Conservation (phyloP, 2,113 vertebrate species). For the Sakesphorus luctuosus region DNA sequence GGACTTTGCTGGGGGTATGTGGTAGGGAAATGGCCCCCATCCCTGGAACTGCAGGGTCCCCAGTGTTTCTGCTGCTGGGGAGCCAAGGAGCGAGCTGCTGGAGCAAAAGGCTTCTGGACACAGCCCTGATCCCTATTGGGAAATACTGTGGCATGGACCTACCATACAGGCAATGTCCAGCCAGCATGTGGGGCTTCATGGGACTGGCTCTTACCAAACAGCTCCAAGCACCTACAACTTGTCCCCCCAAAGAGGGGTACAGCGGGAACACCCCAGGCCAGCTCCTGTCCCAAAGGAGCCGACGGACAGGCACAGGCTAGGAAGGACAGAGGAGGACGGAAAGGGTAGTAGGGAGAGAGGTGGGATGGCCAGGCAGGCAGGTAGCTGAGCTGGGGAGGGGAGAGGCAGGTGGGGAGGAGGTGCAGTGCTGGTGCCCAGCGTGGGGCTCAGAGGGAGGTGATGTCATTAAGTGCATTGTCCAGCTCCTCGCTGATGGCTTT, state of each 20-base stretch:
- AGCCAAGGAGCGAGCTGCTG: not conserved
- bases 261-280: not conserved
- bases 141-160: not conserved
- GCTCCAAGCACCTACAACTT: not conserved
- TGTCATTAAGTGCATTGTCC: slow-evolving; percentile 98
- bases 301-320: not conserved
- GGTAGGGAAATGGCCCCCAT: not conserved
- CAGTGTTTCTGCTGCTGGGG: not conserved
- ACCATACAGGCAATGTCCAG: not conserved
- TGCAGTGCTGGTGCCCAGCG: not conserved
- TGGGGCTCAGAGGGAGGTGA: slow-evolving; percentile 88
- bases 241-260: not conserved
- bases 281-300: not conserved
- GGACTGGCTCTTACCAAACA: not conserved
- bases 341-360: not conserved
- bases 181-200: not conserved
- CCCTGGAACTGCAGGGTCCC: not conserved
- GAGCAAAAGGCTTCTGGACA: not conserved
- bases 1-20: not conserved
- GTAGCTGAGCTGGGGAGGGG: not conserved
- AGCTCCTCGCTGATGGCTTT: slow-evolving; percentile 98
- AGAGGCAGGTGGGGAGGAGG: not conserved
- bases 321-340: not conserved
- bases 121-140: not conserved
- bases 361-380: not conserved